Base-by-base conservation (phyloP, 2,113 vertebrate genomes). In the Herpailurus yagouaroundi region DNA sequence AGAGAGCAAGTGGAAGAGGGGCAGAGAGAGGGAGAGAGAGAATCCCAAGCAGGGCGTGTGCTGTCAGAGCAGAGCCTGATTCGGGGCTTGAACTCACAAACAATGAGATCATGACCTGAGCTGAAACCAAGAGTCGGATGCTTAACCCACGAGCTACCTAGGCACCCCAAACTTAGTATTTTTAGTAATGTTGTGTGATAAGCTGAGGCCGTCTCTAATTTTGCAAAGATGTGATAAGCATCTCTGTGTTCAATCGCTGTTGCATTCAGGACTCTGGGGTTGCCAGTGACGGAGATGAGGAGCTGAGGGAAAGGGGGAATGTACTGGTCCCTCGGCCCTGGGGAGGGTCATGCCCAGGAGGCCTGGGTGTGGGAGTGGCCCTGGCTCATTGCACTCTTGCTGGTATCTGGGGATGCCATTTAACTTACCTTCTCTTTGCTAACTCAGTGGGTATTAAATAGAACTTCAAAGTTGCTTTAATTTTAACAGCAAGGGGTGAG, bases 391-490 rank as follows among this genome's bases (percentile, higher is more conserved):
- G 23, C 13, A 4, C 14, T 25, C 55, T 94, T 31, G n/a, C 45
- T 27, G 45, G 82, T 11, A 36, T 48, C 33, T 15, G 12, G 55
- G 2, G 1, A 41, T 36, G 7, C 33, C 33, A 9, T 8, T n/a
- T 15, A 77, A 38, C 12, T 89, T 69, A 87, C 69, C 85, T 83
- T n/a, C 91, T 48, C 4, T 93, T 87, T 55, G 57, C 71, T 85
- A 88, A 82, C 81, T 93, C 57, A 45, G 11, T 68, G 71, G 21
- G 2, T 91, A 2, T 73, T 31, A 89, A 80, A 38, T 8, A 68
- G 57, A 86, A 81, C 71, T 50, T 74, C 3, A 19, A 0, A 4
- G 9, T 25, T 76, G 77, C 18, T 91, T 89, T 81, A 15, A 36
- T 76, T 90, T 94, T 77, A 66, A 50, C 41, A 79, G 19, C 36